Percentiles rank a stretch among this genome's conserved stretches.
These are phyloP conservation scores for Nicator chloris DNA, from an alignment of 2,113 vertebrate species.

Conservation along the genomic window DNA sequence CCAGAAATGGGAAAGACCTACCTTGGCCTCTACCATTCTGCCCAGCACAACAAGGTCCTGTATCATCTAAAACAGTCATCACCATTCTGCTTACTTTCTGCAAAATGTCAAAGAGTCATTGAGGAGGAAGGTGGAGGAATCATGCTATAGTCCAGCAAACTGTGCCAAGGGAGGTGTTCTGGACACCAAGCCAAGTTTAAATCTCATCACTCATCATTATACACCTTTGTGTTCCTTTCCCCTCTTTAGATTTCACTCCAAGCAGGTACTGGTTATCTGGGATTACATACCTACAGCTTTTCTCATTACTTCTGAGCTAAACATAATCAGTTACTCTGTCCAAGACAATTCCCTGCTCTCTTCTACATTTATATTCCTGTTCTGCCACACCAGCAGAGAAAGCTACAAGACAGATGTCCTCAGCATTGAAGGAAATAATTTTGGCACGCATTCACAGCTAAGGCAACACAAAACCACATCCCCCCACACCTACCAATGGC, in stretches of 20 bases:
- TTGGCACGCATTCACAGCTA: neutral
- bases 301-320: neutral
- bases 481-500: conserved; percentile 50
- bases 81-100: neutral
- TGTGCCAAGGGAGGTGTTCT: neutral
- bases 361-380: neutral
- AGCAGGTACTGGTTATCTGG: neutral
- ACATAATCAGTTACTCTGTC: neutral
- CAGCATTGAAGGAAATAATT: neutral
- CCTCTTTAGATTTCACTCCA: neutral
- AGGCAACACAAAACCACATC: neutral
- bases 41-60: neutral
- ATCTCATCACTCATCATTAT: neutral
- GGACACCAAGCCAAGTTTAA: neutral
- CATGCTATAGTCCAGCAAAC: neutral
- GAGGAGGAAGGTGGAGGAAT: neutral
- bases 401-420: neutral
- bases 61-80: neutral
- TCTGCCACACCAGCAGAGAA: neutral
- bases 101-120: neutral
- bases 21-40: neutral
- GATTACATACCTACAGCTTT: neutral
- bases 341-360: neutral
- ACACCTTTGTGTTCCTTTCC: neutral
- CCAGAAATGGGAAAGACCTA: neutral